phyloP scores from a whole-genome alignment of 2,888 invertebrate species.

The Meloe dianella region DNA sequence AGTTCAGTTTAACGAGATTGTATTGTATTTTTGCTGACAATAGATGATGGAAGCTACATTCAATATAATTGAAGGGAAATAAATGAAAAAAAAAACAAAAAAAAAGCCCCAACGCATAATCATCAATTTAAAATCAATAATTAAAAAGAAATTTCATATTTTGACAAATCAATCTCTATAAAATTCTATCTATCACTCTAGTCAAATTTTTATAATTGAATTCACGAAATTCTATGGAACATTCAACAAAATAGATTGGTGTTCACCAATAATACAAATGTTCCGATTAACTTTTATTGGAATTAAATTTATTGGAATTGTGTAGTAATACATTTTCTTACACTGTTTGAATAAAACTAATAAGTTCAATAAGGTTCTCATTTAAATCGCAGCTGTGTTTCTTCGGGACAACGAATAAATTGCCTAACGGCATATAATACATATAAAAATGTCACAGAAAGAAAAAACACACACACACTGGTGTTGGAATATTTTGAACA shows the following conservation, averaged over 20 bases:
- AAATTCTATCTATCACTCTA: background rate
- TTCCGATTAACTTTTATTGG: slow-evolving; percentile 2
- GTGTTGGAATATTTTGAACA: too few species aligned
- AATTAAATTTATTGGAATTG: slow-evolving; percentile 2
- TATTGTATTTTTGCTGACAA: background rate
- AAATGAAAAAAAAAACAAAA: too few species aligned
- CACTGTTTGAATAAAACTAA: slow-evolving; percentile 2
- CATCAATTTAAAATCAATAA: background rate
- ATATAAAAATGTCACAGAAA: background rate
- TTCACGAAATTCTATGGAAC: background rate
- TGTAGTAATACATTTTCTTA: background rate
- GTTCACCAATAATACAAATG: background rate
- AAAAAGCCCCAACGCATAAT: background rate
- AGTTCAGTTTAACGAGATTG: background rate
- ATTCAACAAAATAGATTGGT: background rate
- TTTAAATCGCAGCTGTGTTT: slow-evolving; percentile 1
- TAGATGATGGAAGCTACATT: background rate
- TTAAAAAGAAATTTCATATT: background rate
- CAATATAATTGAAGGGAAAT: background rate
- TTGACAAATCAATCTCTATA: background rate
- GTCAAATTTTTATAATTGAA: background rate
- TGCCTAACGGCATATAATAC: background rate
- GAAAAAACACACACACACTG: too few species aligned
- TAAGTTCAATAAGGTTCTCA: background rate
- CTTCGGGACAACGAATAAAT: background rate